Percentiles rank a stretch among this genome's conserved stretches.
These are phyloP conservation scores for Periphyllus acericola DNA, from an alignment of 2,888 invertebrate species.

Conservation along the genomic window DNA sequence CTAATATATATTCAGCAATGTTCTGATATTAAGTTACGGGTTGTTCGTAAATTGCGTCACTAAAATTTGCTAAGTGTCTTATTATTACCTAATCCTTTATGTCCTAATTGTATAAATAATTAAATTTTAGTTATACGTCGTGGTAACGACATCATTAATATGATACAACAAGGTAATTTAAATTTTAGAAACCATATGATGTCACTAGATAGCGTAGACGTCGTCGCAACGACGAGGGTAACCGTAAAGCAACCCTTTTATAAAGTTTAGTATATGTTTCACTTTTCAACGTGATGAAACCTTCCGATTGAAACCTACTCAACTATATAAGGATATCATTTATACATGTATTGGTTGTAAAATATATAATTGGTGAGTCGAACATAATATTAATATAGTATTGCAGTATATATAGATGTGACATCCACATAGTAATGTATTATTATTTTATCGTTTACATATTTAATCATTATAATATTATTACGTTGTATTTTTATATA, in stretches of 20 bases:
- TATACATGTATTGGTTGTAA: not conserved
- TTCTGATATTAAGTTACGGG: conserved; percentile 9
- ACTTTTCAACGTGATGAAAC: conserved; percentile 37
- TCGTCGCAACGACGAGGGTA: conserved; percentile 28
- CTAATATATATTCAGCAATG: not conserved
- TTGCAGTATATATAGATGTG: not conserved
- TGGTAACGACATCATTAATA: conserved; percentile 1
- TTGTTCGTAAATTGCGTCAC: not conserved
- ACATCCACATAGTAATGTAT: not conserved
- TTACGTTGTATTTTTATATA: not conserved
- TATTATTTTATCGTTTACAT: not conserved
- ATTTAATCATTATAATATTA: not conserved
- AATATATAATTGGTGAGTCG: not conserved
- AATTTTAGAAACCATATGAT: not conserved
- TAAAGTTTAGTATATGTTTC: conserved; percentile 47
- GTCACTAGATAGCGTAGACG: conserved; percentile 48
- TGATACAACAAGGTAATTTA: conserved; percentile 10
- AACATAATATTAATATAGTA: not conserved
- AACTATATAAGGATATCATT: not conserved
- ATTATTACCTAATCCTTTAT: conserved; percentile 31
- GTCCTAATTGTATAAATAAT: conserved; percentile 21
- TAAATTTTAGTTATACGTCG: conserved; percentile 11
- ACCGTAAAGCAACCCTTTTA: conserved; percentile 23
- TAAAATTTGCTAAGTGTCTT: not conserved
- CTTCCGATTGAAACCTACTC: conserved; percentile 18